Evolutionary conservation across 1,140 invertebrate genomes (phyloP).

Genomic region (Eriosoma lanigerum): DNA sequence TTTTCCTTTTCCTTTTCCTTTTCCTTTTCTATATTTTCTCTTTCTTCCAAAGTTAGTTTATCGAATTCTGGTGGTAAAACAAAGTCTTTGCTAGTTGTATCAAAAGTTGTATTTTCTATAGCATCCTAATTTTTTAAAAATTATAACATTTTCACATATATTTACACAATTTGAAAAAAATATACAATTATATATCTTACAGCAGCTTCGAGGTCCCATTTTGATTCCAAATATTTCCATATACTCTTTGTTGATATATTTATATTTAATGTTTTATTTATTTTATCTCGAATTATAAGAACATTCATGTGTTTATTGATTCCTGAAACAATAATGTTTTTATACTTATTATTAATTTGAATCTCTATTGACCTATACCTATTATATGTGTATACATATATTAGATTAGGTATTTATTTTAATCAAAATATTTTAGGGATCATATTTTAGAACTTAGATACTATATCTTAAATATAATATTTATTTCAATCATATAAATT

Average conservation of each 20-base stretch:
- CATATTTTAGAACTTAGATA: no score
- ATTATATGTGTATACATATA: no score
- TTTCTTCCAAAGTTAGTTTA: neutral
- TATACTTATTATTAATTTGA: neutral
- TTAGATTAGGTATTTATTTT: no score
- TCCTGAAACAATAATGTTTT: constrained; percentile 18
- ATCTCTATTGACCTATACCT: no score
- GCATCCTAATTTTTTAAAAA: neutral
- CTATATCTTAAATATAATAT: no score
- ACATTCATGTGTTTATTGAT: constrained; percentile 11
- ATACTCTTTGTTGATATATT: neutral
- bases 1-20: no score
- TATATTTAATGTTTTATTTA: neutral
- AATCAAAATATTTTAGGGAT: no score
- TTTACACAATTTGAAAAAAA: neutral
- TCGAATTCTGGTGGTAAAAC: neutral
- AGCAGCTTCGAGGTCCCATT: neutral
- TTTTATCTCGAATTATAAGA: neutral
- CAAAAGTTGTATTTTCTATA: neutral
- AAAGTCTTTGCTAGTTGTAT: neutral
- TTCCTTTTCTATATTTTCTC: neutral
- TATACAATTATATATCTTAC: neutral
- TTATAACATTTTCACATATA: neutral
- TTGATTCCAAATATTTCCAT: neutral
- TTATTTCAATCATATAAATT: no score